phyloP scores from a whole-genome alignment of 2,888 invertebrate species.

The Sinhomidia bicolor region DNA sequence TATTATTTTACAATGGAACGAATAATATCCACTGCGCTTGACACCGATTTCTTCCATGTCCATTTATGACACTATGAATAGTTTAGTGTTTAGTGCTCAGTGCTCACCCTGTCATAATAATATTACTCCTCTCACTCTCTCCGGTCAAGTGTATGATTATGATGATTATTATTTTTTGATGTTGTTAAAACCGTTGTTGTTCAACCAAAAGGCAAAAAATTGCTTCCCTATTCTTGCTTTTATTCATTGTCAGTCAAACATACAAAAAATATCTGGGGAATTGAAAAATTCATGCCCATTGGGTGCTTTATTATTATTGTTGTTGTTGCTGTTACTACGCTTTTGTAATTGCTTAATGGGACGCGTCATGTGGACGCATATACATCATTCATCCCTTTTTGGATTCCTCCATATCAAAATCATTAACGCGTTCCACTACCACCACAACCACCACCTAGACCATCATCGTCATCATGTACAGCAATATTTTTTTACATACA shows the following conservation, averaged over 20 bases:
- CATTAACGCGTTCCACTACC: conserved; percentile 68
- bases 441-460: conserved; percentile 6
- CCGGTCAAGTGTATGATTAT: conserved; percentile 16
- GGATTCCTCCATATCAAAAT: conserved; percentile 71
- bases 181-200: background rate
- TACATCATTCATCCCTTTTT: conserved; percentile 72
- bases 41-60: conserved; percentile 73
- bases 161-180: conserved; percentile 6
- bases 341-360: conserved; percentile 70
- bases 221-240: conserved; percentile 48
- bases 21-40: conserved; percentile 54
- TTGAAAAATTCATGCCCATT: conserved; percentile 69
- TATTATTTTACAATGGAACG: conserved; percentile 60
- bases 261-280: conserved; percentile 48
- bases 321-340: conserved; percentile 65
- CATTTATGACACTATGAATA: conserved; percentile 68
- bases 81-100: too few species aligned
- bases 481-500: too few species aligned
- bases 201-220: conserved; percentile 38
- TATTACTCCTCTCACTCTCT: too few species aligned
- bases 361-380: conserved; percentile 61
- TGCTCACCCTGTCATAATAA: conserved; percentile 28
- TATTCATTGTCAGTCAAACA: conserved; percentile 59
- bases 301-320: conserved; percentile 73
- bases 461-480: conserved; percentile 11